Percentiles rank a stretch among this genome's conserved stretches.
These are phyloP conservation scores for Dasysyrphus tricinctus DNA, from an alignment of 2,888 invertebrate species.

Conservation along the genomic window DNA sequence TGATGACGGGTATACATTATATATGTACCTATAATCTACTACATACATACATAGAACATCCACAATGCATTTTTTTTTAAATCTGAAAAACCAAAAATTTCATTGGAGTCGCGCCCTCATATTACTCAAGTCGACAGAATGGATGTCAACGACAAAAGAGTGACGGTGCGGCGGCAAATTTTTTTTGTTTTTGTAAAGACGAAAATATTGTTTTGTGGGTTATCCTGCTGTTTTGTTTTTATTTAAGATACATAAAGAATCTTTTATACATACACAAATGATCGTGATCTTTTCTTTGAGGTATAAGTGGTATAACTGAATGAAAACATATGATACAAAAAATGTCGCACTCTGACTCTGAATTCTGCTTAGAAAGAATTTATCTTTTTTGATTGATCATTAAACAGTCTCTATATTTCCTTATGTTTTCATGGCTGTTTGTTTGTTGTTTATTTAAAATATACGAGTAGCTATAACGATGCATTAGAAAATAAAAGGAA, in stretches of 20 bases:
- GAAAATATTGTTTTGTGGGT: constrained; percentile 29
- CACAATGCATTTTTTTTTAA: constrained; percentile 42
- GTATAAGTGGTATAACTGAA: constrained; percentile 16
- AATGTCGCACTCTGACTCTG: constrained; percentile 9
- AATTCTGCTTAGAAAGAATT: constrained; percentile 25
- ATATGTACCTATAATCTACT: too few relatives aligned
- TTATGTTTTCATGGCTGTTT: constrained; percentile 19
- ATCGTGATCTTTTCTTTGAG: background rate
- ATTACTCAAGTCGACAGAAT: constrained; percentile 50
- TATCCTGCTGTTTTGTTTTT: constrained; percentile 16
- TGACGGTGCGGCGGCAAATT: constrained; percentile 6
- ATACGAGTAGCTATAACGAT: background rate
- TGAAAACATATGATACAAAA: constrained; percentile 23
- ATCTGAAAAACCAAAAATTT: constrained; percentile 50
- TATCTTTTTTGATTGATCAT: constrained; percentile 28
- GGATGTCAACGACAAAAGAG: constrained; percentile 51
- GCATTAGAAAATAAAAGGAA: background rate
- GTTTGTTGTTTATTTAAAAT: background rate
- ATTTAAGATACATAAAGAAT: background rate
- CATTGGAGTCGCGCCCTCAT: constrained; percentile 69
- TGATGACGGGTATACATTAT: background rate
- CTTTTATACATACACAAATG: background rate
- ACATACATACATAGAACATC: background rate
- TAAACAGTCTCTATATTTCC: constrained; percentile 32
- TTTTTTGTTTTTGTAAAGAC: background rate